Conservation (phyloP, 2,113 vertebrate genomes). For the Macrotus californicus region DNA sequence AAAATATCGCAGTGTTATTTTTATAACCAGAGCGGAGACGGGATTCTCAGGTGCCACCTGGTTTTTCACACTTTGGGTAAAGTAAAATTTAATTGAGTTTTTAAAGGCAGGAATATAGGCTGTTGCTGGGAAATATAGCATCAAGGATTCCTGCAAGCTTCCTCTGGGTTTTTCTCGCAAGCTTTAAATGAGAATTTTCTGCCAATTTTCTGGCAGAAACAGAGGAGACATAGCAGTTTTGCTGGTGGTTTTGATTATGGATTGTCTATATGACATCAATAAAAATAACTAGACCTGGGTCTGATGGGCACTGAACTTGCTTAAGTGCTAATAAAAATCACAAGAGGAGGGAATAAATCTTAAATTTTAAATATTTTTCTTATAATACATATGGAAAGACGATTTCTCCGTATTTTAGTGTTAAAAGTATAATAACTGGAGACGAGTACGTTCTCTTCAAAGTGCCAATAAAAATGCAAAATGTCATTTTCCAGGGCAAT, state of each 20-base stretch:
- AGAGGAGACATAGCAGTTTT: conserved; percentile 11
- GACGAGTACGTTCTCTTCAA: conserved; percentile 59
- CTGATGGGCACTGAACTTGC: conserved; percentile 50
- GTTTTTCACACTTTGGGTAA: conserved; percentile 47
- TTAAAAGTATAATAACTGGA: conserved; percentile 46
- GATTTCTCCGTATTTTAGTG: conserved; percentile 52
- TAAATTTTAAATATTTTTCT: conserved; percentile 56
- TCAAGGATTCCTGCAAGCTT: conserved; percentile 57
- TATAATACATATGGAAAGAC: conserved; percentile 61
- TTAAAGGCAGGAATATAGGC: conserved; percentile 41
- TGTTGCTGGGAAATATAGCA: conserved; percentile 21
- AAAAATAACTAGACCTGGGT: conserved; percentile 34
- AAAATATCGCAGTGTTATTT: neutral
- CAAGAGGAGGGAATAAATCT: conserved; percentile 38
- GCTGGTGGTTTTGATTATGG: conserved; percentile 49
- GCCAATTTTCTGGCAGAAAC: conserved; percentile 53
- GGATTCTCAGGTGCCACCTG: conserved; percentile 15
- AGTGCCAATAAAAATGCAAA: conserved; percentile 67
- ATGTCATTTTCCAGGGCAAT: conserved; percentile 66
- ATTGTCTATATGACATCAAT: conserved; percentile 54
- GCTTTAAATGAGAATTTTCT: conserved; percentile 66
- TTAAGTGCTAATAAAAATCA: conserved; percentile 65
- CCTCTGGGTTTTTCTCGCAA: conserved; percentile 48
- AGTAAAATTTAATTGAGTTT: conserved; percentile 52
- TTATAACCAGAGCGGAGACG: neutral